A percentile compares a stretch with the other conserved stretches of the same genome.
Conservation (phyloP, 1,140 invertebrate species). For the Pseudomyrmex sp. region DNA sequence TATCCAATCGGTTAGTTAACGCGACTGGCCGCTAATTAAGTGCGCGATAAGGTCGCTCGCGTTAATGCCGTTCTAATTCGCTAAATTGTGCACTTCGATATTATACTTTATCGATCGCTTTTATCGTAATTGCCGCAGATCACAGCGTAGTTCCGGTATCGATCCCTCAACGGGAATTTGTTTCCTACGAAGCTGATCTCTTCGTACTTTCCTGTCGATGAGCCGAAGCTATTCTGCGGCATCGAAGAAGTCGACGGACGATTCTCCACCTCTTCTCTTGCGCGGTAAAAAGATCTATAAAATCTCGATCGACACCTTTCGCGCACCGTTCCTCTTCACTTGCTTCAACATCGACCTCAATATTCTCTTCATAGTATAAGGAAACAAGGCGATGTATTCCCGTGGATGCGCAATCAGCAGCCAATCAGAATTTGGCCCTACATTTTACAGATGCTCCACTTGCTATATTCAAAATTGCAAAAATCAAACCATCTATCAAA, state of each 20-base stretch:
- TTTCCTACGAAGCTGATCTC: background rate
- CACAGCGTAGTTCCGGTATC: no score
- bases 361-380: slow-evolving; percentile 5
- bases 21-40: no score
- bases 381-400: no score
- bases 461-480: no score
- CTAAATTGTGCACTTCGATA: background rate
- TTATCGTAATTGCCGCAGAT: no score
- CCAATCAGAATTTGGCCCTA: no score
- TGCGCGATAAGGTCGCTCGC: no score
- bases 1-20: background rate
- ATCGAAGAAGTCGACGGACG: background rate
- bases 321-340: slow-evolving; percentile 1
- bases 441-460: no score
- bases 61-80: no score
- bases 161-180: background rate
- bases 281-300: background rate
- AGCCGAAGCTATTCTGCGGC: background rate
- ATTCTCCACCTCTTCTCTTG: background rate
- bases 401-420: no score
- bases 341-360: background rate
- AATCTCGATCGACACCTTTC: slow-evolving; percentile 4
- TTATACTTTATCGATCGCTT: background rate
- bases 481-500: no score
- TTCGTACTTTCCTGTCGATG: no score